Evolutionary conservation across 2,797 vertebrate species (phyloP).

Genomic region (Thripadectes ignobilis): DNA sequence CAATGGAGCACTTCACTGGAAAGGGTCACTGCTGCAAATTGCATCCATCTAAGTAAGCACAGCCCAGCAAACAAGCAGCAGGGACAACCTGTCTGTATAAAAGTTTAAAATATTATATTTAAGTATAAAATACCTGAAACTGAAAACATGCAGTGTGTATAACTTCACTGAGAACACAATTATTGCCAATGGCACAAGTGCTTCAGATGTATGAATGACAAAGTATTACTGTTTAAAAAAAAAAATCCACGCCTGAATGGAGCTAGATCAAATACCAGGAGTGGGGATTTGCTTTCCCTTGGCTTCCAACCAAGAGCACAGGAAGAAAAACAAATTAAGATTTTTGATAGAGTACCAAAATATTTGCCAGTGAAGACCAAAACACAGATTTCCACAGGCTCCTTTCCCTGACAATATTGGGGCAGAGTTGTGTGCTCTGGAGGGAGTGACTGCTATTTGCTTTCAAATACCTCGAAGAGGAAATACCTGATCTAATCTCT

Average conservation of each 20-base stretch:
- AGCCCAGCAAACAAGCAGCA: conserved; percentile 4
- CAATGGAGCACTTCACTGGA: not conserved
- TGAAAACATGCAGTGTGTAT: not conserved
- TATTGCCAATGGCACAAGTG: not conserved
- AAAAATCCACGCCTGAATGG: not conserved
- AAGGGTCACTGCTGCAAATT: conserved; percentile 1
- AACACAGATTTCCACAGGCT: conserved; percentile 10
- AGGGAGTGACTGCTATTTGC: not conserved
- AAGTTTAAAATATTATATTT: not conserved
- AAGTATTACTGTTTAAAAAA: conserved; percentile 21
- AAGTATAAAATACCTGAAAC: conserved; percentile 2
- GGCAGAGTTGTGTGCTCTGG: not conserved
- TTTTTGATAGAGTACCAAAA: conserved; percentile 37
- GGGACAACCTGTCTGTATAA: not conserved
- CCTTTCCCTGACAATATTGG: not conserved
- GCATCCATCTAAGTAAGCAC: not conserved
- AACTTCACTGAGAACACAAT: not conserved
- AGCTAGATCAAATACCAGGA: conserved; percentile 23
- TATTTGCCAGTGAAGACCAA: conserved; percentile 3
- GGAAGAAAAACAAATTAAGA: conserved; percentile 43
- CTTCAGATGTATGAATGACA: conserved; percentile 2
- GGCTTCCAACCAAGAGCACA: not conserved
- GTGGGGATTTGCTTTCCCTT: conserved; percentile 24
- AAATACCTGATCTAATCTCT: not conserved
- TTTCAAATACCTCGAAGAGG: not conserved